These are phyloP conservation scores for Cetoscarus ocellatus DNA, from an alignment of 2,797 vertebrate genomes.

Conservation along the genomic window DNA sequence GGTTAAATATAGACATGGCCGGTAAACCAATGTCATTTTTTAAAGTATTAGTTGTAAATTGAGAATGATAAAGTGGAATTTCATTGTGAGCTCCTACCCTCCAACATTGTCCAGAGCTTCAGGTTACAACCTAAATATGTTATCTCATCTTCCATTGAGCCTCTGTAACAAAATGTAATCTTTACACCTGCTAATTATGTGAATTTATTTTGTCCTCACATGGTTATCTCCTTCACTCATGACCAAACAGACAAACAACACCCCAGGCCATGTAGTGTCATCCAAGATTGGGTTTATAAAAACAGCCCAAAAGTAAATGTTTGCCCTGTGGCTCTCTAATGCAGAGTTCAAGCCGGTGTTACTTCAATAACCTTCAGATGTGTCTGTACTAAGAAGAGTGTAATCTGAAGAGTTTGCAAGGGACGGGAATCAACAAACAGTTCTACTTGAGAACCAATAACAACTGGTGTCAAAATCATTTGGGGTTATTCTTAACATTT, in stretches of 20 bases:
- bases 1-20: no score
- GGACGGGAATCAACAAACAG: no score
- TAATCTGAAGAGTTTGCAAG: background rate
- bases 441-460: background rate
- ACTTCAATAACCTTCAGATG: background rate
- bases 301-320: background rate
- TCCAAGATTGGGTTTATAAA: background rate
- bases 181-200: background rate
- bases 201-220: background rate
- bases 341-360: background rate
- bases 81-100: no score
- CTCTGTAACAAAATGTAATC: background rate
- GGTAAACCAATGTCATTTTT: background rate
- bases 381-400: background rate
- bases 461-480: no score
- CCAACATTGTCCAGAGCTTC: background rate
- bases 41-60: no score
- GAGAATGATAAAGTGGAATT: no score
- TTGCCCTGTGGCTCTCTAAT: background rate
- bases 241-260: background rate
- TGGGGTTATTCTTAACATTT: no score
- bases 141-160: background rate
- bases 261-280: background rate
- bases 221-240: background rate
- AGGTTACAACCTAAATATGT: background rate